Evolutionary conservation across 2,888 invertebrate species (phyloP).

Genomic region (Cataglyphis albicans): DNA sequence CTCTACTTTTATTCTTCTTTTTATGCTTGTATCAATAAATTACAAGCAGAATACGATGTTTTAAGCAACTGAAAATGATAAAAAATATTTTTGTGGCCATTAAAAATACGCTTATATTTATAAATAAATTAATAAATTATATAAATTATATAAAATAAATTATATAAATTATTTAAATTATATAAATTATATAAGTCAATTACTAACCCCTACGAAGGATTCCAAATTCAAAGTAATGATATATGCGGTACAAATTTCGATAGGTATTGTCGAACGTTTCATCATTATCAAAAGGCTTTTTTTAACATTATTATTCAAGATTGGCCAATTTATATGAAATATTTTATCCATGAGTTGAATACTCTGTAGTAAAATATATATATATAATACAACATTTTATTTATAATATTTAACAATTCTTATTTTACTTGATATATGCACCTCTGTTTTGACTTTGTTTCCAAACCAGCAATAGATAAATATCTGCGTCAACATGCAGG

Average conservation of each 20-base stretch:
- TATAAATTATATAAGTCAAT: too few relatives aligned
- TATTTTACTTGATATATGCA: background rate
- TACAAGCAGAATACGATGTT: conserved; percentile 41
- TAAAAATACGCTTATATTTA: background rate
- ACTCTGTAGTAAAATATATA: conserved; percentile 60
- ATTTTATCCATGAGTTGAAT: conserved; percentile 53
- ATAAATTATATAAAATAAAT: too few relatives aligned
- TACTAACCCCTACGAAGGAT: conserved; percentile 69
- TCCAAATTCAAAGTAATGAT: conserved; percentile 64
- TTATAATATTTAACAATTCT: background rate
- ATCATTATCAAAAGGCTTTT: conserved; percentile 65
- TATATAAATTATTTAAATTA: too few relatives aligned
- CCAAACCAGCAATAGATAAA: conserved; percentile 75
- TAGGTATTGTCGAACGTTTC: conserved; percentile 61
- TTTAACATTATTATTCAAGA: conserved; percentile 33
- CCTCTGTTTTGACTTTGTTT: conserved; percentile 61
- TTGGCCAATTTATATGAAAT: conserved; percentile 70
- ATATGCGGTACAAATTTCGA: conserved; percentile 63
- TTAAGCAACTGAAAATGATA: conserved; percentile 38
- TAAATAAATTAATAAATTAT: background rate
- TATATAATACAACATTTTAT: background rate
- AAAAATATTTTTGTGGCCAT: background rate
- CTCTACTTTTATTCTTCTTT: background rate
- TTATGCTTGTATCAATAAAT: conserved; percentile 8
- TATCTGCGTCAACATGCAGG: conserved; percentile 68